A percentile compares a stretch with the other conserved stretches of the same genome.
These are phyloP conservation scores for Aplocera efformata DNA, from an alignment of 2,888 invertebrate species.

Conservation along the genomic window DNA sequence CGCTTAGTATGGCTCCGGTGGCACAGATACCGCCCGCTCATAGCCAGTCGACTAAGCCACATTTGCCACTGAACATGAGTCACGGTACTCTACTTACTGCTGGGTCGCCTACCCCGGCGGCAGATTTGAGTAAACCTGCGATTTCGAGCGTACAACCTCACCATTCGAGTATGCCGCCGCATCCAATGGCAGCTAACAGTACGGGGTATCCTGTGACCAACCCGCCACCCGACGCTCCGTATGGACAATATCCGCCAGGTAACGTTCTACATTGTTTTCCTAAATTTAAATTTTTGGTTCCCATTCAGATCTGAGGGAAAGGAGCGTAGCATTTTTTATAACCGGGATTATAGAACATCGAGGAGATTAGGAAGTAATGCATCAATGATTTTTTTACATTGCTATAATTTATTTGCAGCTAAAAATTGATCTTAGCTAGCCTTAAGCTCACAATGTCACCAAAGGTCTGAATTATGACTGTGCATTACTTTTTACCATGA, in stretches of 20 bases:
- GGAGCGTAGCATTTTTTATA: no score
- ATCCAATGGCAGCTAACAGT: slow-evolving; percentile 36
- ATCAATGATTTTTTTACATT: no score
- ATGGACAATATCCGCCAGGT: slow-evolving; percentile 68
- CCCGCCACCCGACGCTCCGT: slow-evolving; percentile 56
- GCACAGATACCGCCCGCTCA: slow-evolving; percentile 23
- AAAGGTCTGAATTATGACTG: no score
- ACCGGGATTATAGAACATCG: no score
- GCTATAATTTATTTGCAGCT: no score
- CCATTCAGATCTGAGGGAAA: no score
- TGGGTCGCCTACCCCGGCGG: slow-evolving; percentile 37
- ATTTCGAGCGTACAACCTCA: slow-evolving; percentile 26
- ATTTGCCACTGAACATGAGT: slow-evolving; percentile 42
- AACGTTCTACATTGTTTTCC: slow-evolving; percentile 17
- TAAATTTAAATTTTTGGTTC: background rate
- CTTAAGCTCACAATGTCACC: no score
- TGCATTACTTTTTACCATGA: no score
- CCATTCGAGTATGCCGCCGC: slow-evolving; percentile 35
- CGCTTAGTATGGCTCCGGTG: slow-evolving; percentile 33
- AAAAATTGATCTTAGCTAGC: no score
- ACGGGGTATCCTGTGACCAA: slow-evolving; percentile 47
- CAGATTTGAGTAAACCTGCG: slow-evolving; percentile 36
- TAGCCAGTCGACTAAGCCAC: slow-evolving; percentile 29
- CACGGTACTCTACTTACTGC: slow-evolving; percentile 48
- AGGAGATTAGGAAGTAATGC: no score